phyloP scores from a whole-genome alignment of 2,113 vertebrate genomes.

The Porphyrio hochstetteri region DNA sequence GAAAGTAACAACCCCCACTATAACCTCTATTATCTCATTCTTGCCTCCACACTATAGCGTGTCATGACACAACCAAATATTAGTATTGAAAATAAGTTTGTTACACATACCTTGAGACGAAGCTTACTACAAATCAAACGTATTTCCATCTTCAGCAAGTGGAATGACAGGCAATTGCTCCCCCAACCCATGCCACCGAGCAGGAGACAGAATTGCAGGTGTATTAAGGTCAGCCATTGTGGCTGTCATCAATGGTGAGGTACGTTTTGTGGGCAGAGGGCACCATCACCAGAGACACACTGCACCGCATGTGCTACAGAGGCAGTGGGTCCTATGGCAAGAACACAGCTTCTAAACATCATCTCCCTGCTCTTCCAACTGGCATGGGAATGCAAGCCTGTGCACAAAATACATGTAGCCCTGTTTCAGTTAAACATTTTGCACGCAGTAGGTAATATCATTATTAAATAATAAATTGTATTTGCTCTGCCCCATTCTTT shows the following conservation, averaged over 20 bases:
- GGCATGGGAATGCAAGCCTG: neutral
- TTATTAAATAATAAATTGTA: neutral
- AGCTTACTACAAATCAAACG: neutral
- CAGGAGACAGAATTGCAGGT: neutral
- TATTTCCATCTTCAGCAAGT: neutral
- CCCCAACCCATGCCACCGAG: neutral
- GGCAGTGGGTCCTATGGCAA: neutral
- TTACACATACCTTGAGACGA: neutral
- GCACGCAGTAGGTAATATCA: neutral
- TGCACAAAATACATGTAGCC: neutral
- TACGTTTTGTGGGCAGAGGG: neutral
- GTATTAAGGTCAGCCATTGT: fast-evolving
- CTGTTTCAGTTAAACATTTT: neutral
- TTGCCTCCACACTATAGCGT: neutral
- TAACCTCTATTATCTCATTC: neutral
- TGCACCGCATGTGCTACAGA: neutral
- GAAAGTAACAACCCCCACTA: neutral
- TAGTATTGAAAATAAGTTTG: neutral
- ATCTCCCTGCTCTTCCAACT: neutral
- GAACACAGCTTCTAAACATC: neutral
- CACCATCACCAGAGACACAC: neutral
- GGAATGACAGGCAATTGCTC: neutral
- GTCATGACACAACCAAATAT: neutral
- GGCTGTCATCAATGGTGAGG: neutral
- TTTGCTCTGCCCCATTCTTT: neutral